Percentiles rank a stretch among this genome's conserved stretches.
Conservation (phyloP, 2,113 vertebrate genomes). For the Jacana jacana region DNA sequence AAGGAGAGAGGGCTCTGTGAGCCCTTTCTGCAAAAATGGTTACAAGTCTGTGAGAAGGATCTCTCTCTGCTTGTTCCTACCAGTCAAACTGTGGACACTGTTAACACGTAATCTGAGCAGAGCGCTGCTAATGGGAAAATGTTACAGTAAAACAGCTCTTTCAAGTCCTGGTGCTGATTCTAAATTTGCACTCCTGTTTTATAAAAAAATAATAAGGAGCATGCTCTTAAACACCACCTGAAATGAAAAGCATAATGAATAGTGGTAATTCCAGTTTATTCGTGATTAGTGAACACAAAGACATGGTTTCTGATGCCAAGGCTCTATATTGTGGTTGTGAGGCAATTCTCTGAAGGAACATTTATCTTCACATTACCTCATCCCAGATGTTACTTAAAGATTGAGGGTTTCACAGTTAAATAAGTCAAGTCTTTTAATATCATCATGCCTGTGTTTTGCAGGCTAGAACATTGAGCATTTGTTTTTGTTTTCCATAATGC, state of each 20-base stretch:
- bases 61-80: not conserved
- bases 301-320: not conserved
- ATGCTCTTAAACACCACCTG: not conserved
- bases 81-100: not conserved
- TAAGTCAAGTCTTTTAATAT: not conserved
- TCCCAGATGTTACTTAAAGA: conserved; percentile 31
- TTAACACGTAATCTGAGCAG: not conserved
- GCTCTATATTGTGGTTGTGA: not conserved
- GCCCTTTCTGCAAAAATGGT: not conserved
- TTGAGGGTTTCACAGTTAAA: not conserved
- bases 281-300: not conserved
- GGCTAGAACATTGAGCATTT: not conserved
- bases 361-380: conserved; percentile 8
- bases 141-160: not conserved
- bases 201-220: not conserved
- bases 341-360: not conserved
- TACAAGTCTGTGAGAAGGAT: not conserved
- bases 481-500: not conserved
- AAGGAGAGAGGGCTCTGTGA: not conserved
- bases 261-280: not conserved
- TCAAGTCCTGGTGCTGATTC: not conserved
- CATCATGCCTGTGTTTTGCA: not conserved
- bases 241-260: not conserved
- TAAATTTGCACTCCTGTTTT: not conserved
- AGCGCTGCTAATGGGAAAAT: not conserved